Conservation (phyloP, 2,888 invertebrate genomes). For the Eledona agricola region DNA sequence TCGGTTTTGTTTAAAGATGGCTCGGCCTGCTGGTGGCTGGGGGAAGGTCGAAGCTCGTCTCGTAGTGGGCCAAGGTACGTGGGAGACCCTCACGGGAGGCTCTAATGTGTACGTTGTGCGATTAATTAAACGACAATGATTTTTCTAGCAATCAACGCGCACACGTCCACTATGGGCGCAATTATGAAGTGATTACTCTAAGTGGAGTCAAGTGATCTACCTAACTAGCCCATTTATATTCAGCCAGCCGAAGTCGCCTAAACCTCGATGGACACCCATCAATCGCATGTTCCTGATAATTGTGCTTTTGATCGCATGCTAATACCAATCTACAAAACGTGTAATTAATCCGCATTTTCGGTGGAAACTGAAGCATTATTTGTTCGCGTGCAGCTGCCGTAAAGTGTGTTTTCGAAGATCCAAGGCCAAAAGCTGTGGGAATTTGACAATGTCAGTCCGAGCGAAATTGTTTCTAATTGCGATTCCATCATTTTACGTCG, state of each 20-base stretch:
- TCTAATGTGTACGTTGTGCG: conserved; percentile 31
- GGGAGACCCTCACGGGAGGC: conserved; percentile 32
- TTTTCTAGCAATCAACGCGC: conserved; percentile 23
- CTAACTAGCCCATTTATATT: conserved; percentile 16
- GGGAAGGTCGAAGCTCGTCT: conserved; percentile 22
- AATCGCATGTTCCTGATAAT: conserved; percentile 26
- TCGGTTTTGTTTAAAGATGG: conserved; percentile 23
- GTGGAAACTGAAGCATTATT: conserved; percentile 42
- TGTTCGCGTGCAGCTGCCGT: conserved; percentile 46
- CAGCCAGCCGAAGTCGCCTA: not conserved
- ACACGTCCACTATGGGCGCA: conserved; percentile 11
- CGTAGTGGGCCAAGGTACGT: conserved; percentile 35
- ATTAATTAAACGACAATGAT: conserved; percentile 36
- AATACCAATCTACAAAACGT: conserved; percentile 32
- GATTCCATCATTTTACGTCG: conserved; percentile 36
- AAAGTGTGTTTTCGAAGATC: conserved; percentile 41
- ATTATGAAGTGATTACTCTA: conserved; percentile 16
- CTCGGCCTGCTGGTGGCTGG: conserved; percentile 14
- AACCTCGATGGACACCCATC: too few relatives aligned
- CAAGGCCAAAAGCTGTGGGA: conserved; percentile 45
- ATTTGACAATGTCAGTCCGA: conserved; percentile 39
- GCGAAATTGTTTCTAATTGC: conserved; percentile 35
- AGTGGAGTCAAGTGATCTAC: conserved; percentile 12
- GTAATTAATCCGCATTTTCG: conserved; percentile 41
- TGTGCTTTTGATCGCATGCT: conserved; percentile 31